Base-by-base conservation (phyloP, 2,113 vertebrate species). In the Oncorhynchus nerka region DNA sequence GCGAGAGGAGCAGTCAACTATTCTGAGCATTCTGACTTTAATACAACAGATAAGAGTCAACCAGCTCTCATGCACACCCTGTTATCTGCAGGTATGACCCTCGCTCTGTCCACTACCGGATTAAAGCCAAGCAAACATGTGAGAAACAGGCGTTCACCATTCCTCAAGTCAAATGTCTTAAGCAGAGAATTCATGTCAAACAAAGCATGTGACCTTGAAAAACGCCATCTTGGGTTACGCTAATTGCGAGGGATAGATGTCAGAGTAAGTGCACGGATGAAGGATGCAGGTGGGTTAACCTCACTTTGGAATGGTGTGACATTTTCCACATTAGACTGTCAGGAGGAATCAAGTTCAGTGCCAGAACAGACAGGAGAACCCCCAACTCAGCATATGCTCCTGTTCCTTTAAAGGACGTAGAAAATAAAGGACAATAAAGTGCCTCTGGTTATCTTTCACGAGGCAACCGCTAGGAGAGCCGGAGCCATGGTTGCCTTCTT, bases 351-450 rank as follows among this genome's bases (percentile, higher is more conserved):
- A 20, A 20, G 55, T 57, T 20, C 55, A 62, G 51, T 55, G 51
- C 19, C 12, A 55, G 51, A 1, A 66, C 1, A n/a, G 66, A 75
- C 76, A 59, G 62, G 65, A 61, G 79, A 76, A 68, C n/a, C 69
- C 51, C 69, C 51, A 76, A 70, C 81, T 66, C 15, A 34, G 78
- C 75, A 82, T 65, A 75, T 0, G 13, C 67, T 76, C 75, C 75
- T 39, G 49, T 71, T 64, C 26, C 19, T 30, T 75, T 55, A 71
- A 19, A 88, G 76, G 74, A 84, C 26, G 26, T 77, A 76, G 72
- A 83, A 79, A 80, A 90, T 71, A 68, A 75, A 61, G 26, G n/a
- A 32, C 12, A 57, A 75, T 84, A 79, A 88, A 87, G 86, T 88
- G 82, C 79, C 78, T 88, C 75, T 76, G 76, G 71, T 77, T 81